A percentile compares a stretch with the other conserved stretches of the same genome.
phyloP scores from a whole-genome alignment of 1,140 invertebrate genomes.

The Trachymyrmex septentrionalis region DNA sequence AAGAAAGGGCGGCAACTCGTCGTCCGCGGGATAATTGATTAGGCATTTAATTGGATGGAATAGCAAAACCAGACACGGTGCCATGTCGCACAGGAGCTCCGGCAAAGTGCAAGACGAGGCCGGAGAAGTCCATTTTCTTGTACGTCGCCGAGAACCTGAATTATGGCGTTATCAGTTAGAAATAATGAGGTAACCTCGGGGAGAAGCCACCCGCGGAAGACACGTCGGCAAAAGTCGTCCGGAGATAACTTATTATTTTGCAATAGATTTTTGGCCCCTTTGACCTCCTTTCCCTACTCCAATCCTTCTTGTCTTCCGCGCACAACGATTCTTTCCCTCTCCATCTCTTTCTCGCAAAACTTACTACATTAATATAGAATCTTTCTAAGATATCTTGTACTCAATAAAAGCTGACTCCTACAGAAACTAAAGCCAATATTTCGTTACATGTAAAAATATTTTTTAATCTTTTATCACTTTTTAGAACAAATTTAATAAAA shows the following conservation, averaged over 20 bases:
- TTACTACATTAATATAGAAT: constrained; percentile 22
- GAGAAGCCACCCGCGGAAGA: constrained; percentile 72
- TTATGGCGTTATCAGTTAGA: constrained; percentile 84
- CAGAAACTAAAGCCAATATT: constrained; percentile 2
- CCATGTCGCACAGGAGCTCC: constrained; percentile 55
- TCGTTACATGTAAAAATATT: neutral
- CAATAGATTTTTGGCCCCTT: constrained; percentile 75
- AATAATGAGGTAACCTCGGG: constrained; percentile 82
- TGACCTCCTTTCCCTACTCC: constrained; percentile 32
- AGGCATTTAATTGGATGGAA: constrained; percentile 81
- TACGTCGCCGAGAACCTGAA: constrained; percentile 81
- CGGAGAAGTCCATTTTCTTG: constrained; percentile 82
- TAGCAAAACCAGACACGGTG: constrained; percentile 70
- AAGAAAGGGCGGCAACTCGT: constrained; percentile 71
- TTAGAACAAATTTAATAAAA: neutral
- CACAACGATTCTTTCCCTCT: neutral
- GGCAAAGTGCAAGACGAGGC: constrained; percentile 66
- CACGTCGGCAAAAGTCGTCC: constrained; percentile 80
- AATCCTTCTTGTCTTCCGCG: neutral
- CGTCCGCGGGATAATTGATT: constrained; percentile 78
- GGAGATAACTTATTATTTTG: constrained; percentile 81
- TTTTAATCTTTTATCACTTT: neutral
- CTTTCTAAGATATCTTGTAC: neutral
- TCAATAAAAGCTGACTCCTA: neutral
- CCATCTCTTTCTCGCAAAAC: neutral